These are phyloP conservation scores for Oscheius myriophilus DNA, from an alignment of 2,888 invertebrate species.

Conservation along the genomic window DNA sequence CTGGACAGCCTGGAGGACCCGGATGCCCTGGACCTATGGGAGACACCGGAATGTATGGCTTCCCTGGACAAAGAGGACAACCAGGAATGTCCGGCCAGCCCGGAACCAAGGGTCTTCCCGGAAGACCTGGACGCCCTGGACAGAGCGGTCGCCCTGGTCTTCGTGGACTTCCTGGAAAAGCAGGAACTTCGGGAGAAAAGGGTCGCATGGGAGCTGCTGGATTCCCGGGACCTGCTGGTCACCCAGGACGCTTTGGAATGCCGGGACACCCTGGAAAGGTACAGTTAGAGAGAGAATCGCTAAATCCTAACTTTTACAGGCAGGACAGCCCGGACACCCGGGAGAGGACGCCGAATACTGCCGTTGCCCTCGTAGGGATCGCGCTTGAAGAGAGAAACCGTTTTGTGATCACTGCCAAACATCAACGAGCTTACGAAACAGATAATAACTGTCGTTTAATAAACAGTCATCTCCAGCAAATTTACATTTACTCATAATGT, in stretches of 20 bases:
- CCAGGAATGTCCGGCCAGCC: slow-evolving; percentile 21
- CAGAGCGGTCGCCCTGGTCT: slow-evolving; percentile 32
- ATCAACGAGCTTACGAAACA: no score
- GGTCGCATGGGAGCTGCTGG: slow-evolving; percentile 2
- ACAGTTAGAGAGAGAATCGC: slow-evolving; percentile 6
- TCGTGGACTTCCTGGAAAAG: slow-evolving; percentile 42
- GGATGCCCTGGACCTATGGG: slow-evolving; percentile 52
- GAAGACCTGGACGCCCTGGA: slow-evolving; percentile 11
- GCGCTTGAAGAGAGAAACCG: no score
- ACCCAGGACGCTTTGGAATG: slow-evolving; percentile 13
- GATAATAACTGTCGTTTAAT: no score
- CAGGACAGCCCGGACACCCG: slow-evolving; percentile 46
- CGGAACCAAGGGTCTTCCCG: slow-evolving; percentile 14
- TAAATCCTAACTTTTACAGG: slow-evolving; percentile 16
- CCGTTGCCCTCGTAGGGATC: slow-evolving; percentile 40
- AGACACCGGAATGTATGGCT: slow-evolving; percentile 47
- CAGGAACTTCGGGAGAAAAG: slow-evolving; percentile 27
- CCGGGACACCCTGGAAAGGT: slow-evolving; percentile 16
- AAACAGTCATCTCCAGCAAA: no score
- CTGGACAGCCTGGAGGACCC: slow-evolving; percentile 46
- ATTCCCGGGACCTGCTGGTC: slow-evolving; percentile 15
- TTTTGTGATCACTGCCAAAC: no score
- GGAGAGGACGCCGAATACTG: slow-evolving; percentile 55
- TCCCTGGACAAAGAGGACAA: slow-evolving; percentile 29
- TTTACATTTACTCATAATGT: no score